Evolutionary conservation across 1,140 invertebrate species (phyloP), one percentile per base, ranked within the genome.

Genomic region (Orchesella cincta): DNA sequence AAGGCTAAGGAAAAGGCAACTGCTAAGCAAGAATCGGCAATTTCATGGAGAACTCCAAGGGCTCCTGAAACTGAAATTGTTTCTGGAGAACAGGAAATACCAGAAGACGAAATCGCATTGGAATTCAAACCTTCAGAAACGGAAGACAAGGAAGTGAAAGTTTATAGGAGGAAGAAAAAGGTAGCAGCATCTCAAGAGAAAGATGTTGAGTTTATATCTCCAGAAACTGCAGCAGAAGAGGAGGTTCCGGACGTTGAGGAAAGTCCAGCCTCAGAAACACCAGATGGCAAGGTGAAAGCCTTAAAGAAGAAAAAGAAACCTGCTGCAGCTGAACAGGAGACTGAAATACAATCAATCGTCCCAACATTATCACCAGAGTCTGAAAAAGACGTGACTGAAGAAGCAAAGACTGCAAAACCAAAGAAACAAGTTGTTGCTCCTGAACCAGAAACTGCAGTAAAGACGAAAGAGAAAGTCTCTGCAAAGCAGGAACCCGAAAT

Each of bases 171-270:
- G 83, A 84, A 76, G 80, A 84, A 87, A 82, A 81, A 88, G 0
- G 80, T 85, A 1, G 85, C 83, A 78, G 83, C 1, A 77, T 83
- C 33, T 85, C 86, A 5, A 86, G 85, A 79, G 85, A 87, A 83
- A 84, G 82, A 76, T 74, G 85, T 88, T 67, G 80, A 83, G 35
- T 72, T 84, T 1, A 75, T 82, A 28, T 83, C 79, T 73, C 85
- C 84, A 35, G 79, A 75, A 46, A 78, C 79, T 57, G 85, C 83
- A 79, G 82, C 75, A n/a, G 87, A 83, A 79, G 87, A 88, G 84
- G 79, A 83, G n/a, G 86, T 87, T 84, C 84, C 84, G 82, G 84
- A 85, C 81, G 79, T 88, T 79, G 82, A 84, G 36, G 85, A 86
- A 78, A 80, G 83, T 36, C 78, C 87, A 23, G 83, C 84, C 77